Evolutionary conservation across 2,888 invertebrate species (phyloP).

Genomic region (Bruchidius siliquastri): DNA sequence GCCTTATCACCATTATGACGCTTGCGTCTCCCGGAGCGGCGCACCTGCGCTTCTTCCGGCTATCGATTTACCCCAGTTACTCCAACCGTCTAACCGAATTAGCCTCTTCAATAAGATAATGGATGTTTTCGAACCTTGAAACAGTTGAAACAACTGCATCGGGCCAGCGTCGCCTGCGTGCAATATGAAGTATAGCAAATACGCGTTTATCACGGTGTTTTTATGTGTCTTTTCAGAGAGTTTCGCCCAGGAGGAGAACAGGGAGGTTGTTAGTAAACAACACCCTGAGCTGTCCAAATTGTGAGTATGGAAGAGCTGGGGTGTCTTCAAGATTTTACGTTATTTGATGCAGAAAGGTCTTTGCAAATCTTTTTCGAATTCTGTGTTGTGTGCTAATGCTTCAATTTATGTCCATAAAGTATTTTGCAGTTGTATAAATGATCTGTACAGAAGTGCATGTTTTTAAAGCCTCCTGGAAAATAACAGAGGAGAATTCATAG

Average conservation of each 20-base stretch:
- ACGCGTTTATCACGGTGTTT: constrained; percentile 23
- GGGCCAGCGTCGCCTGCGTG: neutral
- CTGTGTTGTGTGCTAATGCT: too few species aligned
- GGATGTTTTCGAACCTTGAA: neutral
- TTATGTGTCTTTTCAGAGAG: constrained; percentile 23
- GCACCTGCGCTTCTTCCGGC: constrained; percentile 6
- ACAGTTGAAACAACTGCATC: neutral
- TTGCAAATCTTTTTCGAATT: too few species aligned
- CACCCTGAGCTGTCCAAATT: constrained; percentile 36
- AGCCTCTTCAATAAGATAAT: neutral
- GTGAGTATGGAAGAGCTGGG: constrained; percentile 25
- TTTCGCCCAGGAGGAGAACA: constrained; percentile 26
- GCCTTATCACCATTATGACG: neutral
- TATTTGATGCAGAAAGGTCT: too few species aligned
- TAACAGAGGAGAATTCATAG: too few species aligned
- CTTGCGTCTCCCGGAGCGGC: neutral
- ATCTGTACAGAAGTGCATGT: too few species aligned
- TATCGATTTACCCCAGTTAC: constrained; percentile 19
- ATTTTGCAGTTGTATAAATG: too few species aligned
- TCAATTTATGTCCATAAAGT: too few species aligned
- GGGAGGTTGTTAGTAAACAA: constrained; percentile 30
- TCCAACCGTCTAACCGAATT: neutral
- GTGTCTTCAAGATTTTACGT: too few species aligned
- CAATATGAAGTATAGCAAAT: constrained; percentile 24
- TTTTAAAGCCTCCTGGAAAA: too few species aligned